A percentile compares a stretch with the other conserved stretches of the same genome.
phyloP scores from a whole-genome alignment of 2,888 invertebrate species.

The Mongoloraphidia duomilia region DNA sequence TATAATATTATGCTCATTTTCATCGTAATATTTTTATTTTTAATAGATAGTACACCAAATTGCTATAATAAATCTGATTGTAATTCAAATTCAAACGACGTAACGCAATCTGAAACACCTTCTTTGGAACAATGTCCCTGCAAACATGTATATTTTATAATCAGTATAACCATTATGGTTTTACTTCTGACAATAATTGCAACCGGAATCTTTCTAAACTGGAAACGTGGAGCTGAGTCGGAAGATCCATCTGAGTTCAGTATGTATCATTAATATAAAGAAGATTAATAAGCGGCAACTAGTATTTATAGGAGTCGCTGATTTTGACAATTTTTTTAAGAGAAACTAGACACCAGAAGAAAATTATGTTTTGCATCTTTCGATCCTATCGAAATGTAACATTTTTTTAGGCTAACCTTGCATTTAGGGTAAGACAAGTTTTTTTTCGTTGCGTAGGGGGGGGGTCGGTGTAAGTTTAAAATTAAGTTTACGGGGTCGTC shows the following conservation, averaged over 20 bases:
- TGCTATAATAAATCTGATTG: not conserved
- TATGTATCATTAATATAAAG: not conserved
- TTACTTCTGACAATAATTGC: slow-evolving; percentile 3
- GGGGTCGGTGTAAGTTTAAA: no score
- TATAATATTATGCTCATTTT: not conserved
- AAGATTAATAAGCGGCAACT: no score
- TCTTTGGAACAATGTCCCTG: slow-evolving; percentile 1
- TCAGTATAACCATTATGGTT: not conserved
- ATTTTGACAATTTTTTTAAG: no score
- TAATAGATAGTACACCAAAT: not conserved
- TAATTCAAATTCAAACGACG: not conserved
- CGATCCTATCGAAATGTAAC: no score
- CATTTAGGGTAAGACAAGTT: no score
- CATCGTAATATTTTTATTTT: not conserved
- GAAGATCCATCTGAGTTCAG: not conserved
- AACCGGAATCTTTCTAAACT: not conserved
- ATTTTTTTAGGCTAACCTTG: no score
- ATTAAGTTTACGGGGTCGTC: no score
- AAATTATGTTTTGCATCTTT: no score
- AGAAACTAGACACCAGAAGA: no score
- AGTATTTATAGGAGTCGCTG: no score
- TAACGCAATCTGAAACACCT: not conserved
- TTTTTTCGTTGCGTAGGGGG: no score
- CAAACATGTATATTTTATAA: slow-evolving; percentile 4
- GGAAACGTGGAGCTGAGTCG: not conserved